phyloP scores from a whole-genome alignment of 2,113 vertebrate species.

The Spea multiplicata region DNA sequence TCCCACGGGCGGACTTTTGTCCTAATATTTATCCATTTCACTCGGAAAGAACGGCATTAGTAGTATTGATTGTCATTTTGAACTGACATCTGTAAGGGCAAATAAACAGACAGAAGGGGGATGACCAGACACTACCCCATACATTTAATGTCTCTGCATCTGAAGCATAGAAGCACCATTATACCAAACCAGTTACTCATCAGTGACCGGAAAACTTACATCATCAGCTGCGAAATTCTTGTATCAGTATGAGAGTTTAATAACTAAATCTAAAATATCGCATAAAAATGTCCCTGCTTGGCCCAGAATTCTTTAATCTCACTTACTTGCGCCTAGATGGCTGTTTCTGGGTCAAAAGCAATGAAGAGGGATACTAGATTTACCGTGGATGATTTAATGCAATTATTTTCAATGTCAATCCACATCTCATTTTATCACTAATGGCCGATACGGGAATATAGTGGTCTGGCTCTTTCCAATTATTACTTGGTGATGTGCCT shows the following conservation, averaged over 20 bases:
- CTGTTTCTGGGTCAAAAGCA: background rate
- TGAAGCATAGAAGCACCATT: background rate
- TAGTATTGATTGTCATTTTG: too few species aligned
- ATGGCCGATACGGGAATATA: background rate
- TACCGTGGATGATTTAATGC: background rate
- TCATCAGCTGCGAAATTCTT: conserved; percentile 6
- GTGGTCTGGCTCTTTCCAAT: too few species aligned
- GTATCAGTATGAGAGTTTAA: conserved; percentile 8
- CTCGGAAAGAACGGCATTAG: too few species aligned
- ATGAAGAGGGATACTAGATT: background rate
- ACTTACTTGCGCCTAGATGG: background rate
- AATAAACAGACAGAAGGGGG: too few species aligned
- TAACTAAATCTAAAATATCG: conserved; percentile 3
- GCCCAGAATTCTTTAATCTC: conserved; percentile 10
- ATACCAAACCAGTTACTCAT: background rate
- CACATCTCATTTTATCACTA: background rate
- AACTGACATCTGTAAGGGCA: too few species aligned
- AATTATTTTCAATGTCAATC: background rate
- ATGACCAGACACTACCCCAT: too few species aligned
- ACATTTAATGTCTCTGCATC: too few species aligned
- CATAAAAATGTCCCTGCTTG: conserved; percentile 12
- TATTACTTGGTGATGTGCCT: too few species aligned
- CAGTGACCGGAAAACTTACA: conserved; percentile 9
- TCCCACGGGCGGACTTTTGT: too few species aligned
- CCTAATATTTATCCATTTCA: too few species aligned